These are phyloP conservation scores for Strigops habroptila DNA, from an alignment of 2,113 vertebrate species.

Conservation along the genomic window DNA sequence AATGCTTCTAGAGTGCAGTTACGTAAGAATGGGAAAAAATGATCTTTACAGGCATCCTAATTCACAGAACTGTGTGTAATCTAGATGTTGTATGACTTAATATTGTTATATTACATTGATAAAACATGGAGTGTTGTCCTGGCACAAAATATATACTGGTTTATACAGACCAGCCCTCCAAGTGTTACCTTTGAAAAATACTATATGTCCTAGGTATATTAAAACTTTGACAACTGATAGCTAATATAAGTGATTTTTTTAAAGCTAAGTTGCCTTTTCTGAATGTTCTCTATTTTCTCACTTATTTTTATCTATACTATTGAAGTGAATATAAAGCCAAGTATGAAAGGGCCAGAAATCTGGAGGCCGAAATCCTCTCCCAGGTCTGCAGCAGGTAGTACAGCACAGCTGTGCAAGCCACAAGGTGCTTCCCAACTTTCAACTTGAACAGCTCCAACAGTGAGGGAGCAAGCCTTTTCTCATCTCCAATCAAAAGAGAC, in stretches of 20 bases:
- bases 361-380: background rate
- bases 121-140: background rate
- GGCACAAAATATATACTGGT: background rate
- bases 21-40: background rate
- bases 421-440: background rate
- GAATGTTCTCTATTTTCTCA: background rate
- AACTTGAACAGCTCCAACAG: background rate
- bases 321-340: background rate
- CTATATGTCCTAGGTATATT: too few species aligned
- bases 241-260: background rate
- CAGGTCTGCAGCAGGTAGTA: background rate
- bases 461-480: background rate
- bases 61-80: background rate
- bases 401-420: background rate
- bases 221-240: too few species aligned
- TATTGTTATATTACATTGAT: background rate
- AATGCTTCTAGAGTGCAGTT: background rate
- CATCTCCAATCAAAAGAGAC: background rate
- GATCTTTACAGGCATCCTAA: background rate
- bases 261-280: background rate
- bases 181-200: background rate
- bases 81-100: background rate
- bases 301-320: background rate
- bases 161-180: background rate
- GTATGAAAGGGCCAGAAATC: background rate